Evolutionary conservation across 2,888 invertebrate genomes (phyloP).

Genomic region (Trichogramma dendrolimi): DNA sequence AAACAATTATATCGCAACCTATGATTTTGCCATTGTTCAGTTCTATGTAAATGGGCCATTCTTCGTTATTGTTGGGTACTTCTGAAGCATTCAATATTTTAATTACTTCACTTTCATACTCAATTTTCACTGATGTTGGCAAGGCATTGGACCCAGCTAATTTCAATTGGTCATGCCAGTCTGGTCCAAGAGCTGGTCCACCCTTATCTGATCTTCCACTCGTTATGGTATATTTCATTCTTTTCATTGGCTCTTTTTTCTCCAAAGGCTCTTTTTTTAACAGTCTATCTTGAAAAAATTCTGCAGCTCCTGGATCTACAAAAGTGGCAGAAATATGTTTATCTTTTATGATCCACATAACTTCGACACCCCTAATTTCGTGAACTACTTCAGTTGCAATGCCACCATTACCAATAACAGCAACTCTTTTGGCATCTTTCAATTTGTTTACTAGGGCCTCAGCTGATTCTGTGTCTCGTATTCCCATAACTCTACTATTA

Average conservation of each 20-base stretch:
- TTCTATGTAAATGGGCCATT: conserved; percentile 69
- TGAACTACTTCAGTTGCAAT: conserved; percentile 96
- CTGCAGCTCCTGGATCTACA: conserved; percentile 91
- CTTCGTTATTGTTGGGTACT: conserved; percentile 49
- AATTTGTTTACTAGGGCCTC: conserved; percentile 71
- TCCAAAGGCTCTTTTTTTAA: conserved; percentile 23
- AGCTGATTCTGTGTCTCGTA: conserved; percentile 93
- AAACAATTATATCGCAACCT: conserved; percentile 86
- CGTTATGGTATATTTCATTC: conserved; percentile 67
- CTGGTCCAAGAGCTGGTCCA: conserved; percentile 94
- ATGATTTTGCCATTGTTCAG: conserved; percentile 69
- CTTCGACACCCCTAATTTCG: conserved; percentile 77
- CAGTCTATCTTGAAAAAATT: conserved; percentile 74
- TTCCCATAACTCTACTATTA: conserved; percentile 72
- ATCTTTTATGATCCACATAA: conserved; percentile 93
- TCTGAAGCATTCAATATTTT: conserved; percentile 63
- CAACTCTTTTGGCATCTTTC: conserved; percentile 64
- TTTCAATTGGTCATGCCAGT: conserved; percentile 79
- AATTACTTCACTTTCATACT: conserved; percentile 54
- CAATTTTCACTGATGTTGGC: conserved; percentile 51
- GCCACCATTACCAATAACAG: conserved; percentile 95
- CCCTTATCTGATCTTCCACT: conserved; percentile 53
- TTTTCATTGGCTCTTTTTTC: conserved; percentile 51
- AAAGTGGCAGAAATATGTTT: conserved; percentile 89
- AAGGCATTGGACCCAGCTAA: conserved; percentile 53